Conservation (phyloP, 2,888 invertebrate species). For the Cephus pygmeus region DNA sequence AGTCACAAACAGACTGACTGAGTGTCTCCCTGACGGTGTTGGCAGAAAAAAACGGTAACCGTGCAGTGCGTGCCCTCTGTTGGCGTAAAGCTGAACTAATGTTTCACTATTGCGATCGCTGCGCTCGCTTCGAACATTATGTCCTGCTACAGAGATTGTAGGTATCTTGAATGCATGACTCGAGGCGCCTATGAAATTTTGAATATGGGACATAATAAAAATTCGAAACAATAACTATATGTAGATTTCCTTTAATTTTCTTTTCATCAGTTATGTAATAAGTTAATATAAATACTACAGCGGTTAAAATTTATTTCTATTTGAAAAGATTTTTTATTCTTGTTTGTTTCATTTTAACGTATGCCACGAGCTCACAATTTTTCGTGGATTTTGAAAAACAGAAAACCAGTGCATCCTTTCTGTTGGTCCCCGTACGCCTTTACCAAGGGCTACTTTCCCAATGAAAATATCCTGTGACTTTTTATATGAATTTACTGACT, state of each 20-base stretch:
- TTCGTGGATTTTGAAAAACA: conserved; percentile 61
- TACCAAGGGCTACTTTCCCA: conserved; percentile 63
- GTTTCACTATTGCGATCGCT: background rate
- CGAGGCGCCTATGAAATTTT: background rate
- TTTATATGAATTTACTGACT: conserved; percentile 51
- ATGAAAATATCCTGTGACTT: conserved; percentile 50
- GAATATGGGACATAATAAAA: background rate
- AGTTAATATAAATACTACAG: background rate
- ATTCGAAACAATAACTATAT: background rate
- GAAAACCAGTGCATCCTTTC: conserved; percentile 63
- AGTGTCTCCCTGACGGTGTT: conserved; percentile 6
- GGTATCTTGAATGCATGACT: background rate
- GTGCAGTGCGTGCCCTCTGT: background rate
- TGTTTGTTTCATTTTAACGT: conserved; percentile 49
- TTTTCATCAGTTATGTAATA: background rate
- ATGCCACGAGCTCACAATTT: conserved; percentile 64
- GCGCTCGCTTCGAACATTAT: background rate
- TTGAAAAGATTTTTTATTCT: background rate
- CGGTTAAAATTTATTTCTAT: background rate
- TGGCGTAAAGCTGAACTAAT: background rate
- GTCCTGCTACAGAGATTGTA: background rate
- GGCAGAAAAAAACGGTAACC: background rate
- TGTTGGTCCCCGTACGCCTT: conserved; percentile 59
- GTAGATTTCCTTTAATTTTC: background rate
- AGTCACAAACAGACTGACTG: conserved; percentile 52